A percentile compares a stretch with the other conserved stretches of the same genome.
These are phyloP conservation scores for Mylabris sibirica DNA, from an alignment of 2,888 invertebrate species.

Conservation along the genomic window DNA sequence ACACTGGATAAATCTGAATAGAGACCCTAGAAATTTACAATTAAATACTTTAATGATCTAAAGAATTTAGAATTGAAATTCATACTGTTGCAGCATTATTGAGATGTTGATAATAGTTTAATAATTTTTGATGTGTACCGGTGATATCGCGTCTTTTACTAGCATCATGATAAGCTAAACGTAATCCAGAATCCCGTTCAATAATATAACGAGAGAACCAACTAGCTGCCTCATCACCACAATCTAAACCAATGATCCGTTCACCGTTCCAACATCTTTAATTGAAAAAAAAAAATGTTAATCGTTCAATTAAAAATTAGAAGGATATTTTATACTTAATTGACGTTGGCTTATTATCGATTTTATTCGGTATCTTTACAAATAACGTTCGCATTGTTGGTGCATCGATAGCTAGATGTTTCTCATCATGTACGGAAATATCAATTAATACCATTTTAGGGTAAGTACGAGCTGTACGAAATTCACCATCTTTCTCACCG, in stretches of 20 bases:
- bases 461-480: slow-evolving; percentile 60
- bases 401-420: slow-evolving; percentile 60
- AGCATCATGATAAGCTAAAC: slow-evolving; percentile 56
- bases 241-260: slow-evolving; percentile 65
- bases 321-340: not conserved
- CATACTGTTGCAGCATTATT: slow-evolving; percentile 46
- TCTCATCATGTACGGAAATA: slow-evolving; percentile 57
- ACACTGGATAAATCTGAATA: slow-evolving; percentile 66
- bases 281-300: too few relatives aligned
- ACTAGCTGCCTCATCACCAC: slow-evolving; percentile 68
- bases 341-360: slow-evolving; percentile 37
- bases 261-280: slow-evolving; percentile 41
- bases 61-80: too few relatives aligned
- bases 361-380: slow-evolving; percentile 57
- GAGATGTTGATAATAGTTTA: slow-evolving; percentile 50
- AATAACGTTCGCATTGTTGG: slow-evolving; percentile 61
- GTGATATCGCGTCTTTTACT: slow-evolving; percentile 45
- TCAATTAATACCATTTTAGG: slow-evolving; percentile 62
- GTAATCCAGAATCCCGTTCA: slow-evolving; percentile 50
- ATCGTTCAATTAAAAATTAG: not conserved
- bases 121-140: slow-evolving; percentile 42
- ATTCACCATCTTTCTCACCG: slow-evolving; percentile 57
- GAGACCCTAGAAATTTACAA: slow-evolving; percentile 48
- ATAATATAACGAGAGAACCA: slow-evolving; percentile 67
- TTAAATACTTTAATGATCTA: too few relatives aligned